Base-by-base conservation (phyloP, 2,113 vertebrate species). In the Lampris megalopsis region DNA sequence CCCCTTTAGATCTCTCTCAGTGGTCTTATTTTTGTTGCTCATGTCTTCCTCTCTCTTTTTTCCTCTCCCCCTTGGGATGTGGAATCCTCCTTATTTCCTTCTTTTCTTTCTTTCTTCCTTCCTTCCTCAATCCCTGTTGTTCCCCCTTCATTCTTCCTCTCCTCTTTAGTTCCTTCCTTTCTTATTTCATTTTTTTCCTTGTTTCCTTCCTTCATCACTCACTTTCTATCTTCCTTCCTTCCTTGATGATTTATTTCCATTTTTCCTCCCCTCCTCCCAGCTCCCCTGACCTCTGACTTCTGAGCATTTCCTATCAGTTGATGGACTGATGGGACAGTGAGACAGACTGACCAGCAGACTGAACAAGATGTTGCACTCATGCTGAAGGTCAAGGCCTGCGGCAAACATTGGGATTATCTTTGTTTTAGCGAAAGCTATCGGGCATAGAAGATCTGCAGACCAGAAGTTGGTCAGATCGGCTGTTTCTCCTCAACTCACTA, bases 301-400 rank as follows among this genome's bases (percentile, higher is more conserved):
- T 47, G 36, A 4, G 9, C 45, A 63, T n/a, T 5, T 49, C 61
- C 45, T 58, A 54, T 69, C 41, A 57, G 68, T 52, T 77, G 77
- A 86, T 81, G 63, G 79, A 77, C 13, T 53, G 58, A 74, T 71
- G 64, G 63, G 35, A 61, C 48, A 49, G 47, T 24, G 24, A 24
- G 24, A 36, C 73, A 54, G 49, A 52, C 37, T 64, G 73, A 84
- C 59, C 74, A n/a, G 58, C 75, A 88, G 83, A 79, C 74, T 79
- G 80, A 89, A 85, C 82, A 83, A 64, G 73, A 56, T 56, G 38
- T 47, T 3, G 10, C 10, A 49, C 1, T 41, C 45, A 63, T 10
- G 49, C 35, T 57, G 42, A 74, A 75, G 58, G 67, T 72, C 73
- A 57, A 36, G 35, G 2, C 11, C 38, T 7, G 24, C 9, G 38